Evolutionary conservation across 2,888 invertebrate genomes (phyloP).

Genomic region (Pristionchus japonicus): DNA sequence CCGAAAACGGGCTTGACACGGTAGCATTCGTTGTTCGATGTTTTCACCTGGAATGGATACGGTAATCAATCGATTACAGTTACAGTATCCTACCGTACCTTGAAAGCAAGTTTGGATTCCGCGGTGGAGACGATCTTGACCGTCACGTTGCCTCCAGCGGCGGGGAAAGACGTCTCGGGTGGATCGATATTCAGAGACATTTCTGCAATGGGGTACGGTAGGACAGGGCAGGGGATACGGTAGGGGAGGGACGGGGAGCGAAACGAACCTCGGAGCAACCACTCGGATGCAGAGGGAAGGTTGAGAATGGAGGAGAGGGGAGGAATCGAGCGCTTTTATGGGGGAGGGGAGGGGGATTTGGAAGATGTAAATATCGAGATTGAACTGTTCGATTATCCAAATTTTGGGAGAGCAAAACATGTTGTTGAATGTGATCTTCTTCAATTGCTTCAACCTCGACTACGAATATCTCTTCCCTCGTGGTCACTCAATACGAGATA

Average conservation of each 20-base stretch:
- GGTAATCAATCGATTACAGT: not conserved
- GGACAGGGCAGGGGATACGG: not conserved
- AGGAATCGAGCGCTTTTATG: not conserved
- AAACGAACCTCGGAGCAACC: not conserved
- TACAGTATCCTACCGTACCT: slow-evolving; percentile 49
- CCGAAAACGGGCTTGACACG: slow-evolving; percentile 42
- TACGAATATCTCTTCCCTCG: too few relatives aligned
- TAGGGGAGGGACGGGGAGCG: not conserved
- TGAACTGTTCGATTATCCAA: not conserved
- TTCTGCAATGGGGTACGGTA: not conserved
- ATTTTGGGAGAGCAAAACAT: too few relatives aligned
- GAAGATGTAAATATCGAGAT: not conserved
- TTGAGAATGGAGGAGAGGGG: not conserved
- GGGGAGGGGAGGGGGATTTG: not conserved
- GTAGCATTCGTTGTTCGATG: slow-evolving; percentile 36
- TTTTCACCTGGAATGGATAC: slow-evolving; percentile 12
- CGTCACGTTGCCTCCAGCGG: slow-evolving; percentile 58
- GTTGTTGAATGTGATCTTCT: too few relatives aligned
- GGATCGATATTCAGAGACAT: slow-evolving; percentile 65
- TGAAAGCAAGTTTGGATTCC: slow-evolving; percentile 61
- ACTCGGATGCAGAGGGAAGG: not conserved
- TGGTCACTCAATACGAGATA: too few relatives aligned
- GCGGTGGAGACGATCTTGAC: slow-evolving; percentile 58
- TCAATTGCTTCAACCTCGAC: too few relatives aligned
- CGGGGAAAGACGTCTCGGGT: slow-evolving; percentile 55